Percentiles rank a stretch among this genome's conserved stretches.
phyloP scores from a whole-genome alignment of 1,140 invertebrate genomes.

The Cydia amplana region DNA sequence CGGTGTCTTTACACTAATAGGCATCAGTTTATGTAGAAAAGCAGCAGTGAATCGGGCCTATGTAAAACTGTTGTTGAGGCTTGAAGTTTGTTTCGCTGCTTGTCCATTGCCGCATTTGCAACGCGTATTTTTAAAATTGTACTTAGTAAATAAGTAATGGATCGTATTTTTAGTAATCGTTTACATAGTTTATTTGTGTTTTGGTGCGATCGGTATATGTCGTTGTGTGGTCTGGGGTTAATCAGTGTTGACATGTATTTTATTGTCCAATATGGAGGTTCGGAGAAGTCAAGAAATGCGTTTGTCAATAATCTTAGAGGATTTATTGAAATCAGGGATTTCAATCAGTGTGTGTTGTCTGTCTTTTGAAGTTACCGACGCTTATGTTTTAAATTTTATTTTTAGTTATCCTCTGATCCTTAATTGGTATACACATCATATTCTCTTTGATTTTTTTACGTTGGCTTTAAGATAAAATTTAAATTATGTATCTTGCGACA shows the following conservation, averaged over 20 bases:
- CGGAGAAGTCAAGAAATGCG: not conserved
- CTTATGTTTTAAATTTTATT: too few relatives aligned
- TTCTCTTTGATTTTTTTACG: too few relatives aligned
- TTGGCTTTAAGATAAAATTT: too few relatives aligned
- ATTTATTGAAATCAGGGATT: constrained; percentile 7
- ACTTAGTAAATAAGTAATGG: not conserved
- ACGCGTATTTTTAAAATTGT: not conserved
- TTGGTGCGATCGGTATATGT: not conserved
- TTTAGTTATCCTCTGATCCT: too few relatives aligned
- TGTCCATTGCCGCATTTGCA: not conserved
- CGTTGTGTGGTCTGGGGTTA: constrained; percentile 4
- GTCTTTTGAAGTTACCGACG: not conserved
- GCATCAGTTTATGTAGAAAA: not conserved
- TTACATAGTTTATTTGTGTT: not conserved
- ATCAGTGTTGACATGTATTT: constrained; percentile 11
- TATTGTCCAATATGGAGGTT: constrained; percentile 3
- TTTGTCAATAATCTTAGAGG: not conserved
- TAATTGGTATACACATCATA: too few relatives aligned
- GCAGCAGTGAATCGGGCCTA: not conserved
- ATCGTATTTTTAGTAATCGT: not conserved
- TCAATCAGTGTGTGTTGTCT: not conserved
- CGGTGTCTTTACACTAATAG: not conserved
- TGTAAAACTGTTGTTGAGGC: not conserved
- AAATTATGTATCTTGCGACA: too few relatives aligned
- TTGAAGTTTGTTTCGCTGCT: not conserved